Conservation (phyloP, 2,888 invertebrate genomes). For the Tethea ocularis region DNA sequence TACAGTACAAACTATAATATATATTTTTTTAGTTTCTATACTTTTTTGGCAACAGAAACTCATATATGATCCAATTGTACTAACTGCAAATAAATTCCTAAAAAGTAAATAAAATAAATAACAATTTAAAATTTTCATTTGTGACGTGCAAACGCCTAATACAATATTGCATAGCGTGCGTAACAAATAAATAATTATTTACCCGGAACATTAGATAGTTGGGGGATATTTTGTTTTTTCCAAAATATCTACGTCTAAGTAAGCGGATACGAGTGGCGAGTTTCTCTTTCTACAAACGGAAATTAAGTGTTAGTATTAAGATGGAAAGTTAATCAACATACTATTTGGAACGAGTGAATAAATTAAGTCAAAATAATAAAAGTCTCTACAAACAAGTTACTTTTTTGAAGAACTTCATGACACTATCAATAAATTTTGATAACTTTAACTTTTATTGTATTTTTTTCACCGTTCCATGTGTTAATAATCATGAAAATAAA, state of each 20-base stretch:
- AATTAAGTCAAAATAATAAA: not conserved
- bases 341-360: constrained; percentile 27
- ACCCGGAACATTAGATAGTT: constrained; percentile 69
- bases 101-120: constrained; percentile 12
- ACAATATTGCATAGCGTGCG: constrained; percentile 48
- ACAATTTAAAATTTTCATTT: constrained; percentile 15
- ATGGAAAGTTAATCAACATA: constrained; percentile 21
- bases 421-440: too few species aligned
- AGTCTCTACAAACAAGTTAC: not conserved
- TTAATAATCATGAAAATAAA: constrained; percentile 9
- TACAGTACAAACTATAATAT: not conserved
- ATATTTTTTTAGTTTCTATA: too few species aligned
- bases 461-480: constrained; percentile 10
- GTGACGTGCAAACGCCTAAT: constrained; percentile 33
- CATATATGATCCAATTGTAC: not conserved
- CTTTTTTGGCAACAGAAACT: not conserved
- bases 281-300: constrained; percentile 78
- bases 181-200: constrained; percentile 65
- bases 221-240: constrained; percentile 78
- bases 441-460: not conserved
- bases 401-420: not conserved
- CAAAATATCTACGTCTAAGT: constrained; percentile 80
- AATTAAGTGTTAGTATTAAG: constrained; percentile 56
- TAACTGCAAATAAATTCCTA: not conserved
- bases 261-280: constrained; percentile 77